These are phyloP conservation scores for Metopia argyrocephala DNA, from an alignment of 2,888 invertebrate genomes.

Conservation along the genomic window DNA sequence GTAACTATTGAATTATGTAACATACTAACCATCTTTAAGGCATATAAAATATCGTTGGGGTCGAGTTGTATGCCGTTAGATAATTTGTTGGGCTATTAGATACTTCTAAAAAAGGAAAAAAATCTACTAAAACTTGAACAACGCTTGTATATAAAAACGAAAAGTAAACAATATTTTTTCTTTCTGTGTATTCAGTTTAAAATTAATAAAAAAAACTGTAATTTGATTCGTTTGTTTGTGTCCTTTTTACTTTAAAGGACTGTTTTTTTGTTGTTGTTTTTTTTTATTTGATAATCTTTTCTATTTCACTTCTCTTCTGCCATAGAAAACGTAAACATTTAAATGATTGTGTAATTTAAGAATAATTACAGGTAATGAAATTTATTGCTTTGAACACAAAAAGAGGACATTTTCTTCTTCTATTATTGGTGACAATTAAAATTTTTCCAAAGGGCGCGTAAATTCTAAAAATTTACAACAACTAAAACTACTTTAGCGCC, in stretches of 20 bases:
- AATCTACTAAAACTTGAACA: too few species aligned
- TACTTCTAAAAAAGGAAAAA: too few species aligned
- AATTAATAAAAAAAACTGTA: slow-evolving; percentile 55
- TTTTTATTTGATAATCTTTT: too few species aligned
- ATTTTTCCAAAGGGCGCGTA: slow-evolving; percentile 30
- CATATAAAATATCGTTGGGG: too few species aligned
- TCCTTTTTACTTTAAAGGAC: slow-evolving; percentile 31
- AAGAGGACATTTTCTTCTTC: slow-evolving; percentile 4
- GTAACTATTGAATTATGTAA: too few species aligned
- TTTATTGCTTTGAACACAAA: slow-evolving; percentile 38
- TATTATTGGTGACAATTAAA: slow-evolving; percentile 36
- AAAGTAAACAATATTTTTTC: slow-evolving; percentile 16
- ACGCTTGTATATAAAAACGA: too few species aligned
- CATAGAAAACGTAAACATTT: too few species aligned
- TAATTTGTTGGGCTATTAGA: too few species aligned
- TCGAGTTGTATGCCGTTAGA: too few species aligned
- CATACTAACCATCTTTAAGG: too few species aligned
- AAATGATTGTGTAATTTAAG: slow-evolving; percentile 63
- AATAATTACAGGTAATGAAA: slow-evolving; percentile 59
- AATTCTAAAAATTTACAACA: slow-evolving; percentile 49
- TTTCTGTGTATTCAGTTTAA: slow-evolving; percentile 4
- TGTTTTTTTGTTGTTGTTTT: slow-evolving; percentile 14
- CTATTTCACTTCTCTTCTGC: too few species aligned
- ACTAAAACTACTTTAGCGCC: background rate
- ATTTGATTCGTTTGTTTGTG: slow-evolving; percentile 46